Evolutionary conservation across 2,113 vertebrate species (phyloP).

Genomic region (Archilochus colubris): DNA sequence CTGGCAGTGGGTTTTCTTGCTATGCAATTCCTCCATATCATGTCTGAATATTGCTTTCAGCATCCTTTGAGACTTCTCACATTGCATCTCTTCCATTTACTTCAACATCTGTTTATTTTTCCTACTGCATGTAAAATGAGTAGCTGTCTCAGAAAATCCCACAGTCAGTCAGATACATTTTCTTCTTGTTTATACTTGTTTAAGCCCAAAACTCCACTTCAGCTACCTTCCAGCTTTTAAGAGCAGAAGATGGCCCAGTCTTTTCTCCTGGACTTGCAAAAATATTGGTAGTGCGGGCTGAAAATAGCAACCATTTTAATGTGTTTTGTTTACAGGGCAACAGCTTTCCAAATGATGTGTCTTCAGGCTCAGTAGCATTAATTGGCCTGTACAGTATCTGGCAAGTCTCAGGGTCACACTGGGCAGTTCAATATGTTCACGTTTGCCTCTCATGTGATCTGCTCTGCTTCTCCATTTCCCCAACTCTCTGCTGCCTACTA

Average conservation of each 20-base stretch:
- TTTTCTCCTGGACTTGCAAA: neutral
- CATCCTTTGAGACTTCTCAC: neutral
- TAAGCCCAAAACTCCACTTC: neutral
- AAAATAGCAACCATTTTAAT: neutral
- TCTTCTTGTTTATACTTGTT: neutral
- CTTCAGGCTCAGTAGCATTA: neutral
- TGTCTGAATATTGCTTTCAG: slow-evolving; percentile 10
- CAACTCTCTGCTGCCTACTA: neutral
- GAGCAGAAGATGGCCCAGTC: neutral
- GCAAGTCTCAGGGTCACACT: neutral
- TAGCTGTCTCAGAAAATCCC: neutral
- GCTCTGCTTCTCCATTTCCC: neutral
- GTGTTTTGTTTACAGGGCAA: neutral
- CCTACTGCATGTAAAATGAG: neutral
- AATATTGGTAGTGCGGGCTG: neutral
- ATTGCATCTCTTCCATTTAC: neutral
- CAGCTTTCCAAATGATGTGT: neutral
- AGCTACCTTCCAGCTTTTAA: neutral
- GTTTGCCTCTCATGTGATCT: neutral
- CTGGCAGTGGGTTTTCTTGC: slow-evolving; percentile 13
- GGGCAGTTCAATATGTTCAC: neutral
- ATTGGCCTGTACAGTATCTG: neutral
- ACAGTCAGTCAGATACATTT: neutral
- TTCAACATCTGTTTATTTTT: slow-evolving; percentile 36
- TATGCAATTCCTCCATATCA: neutral